Evolutionary conservation across 2,888 invertebrate species (phyloP).

Genomic region (Gisinianus flammeolus): DNA sequence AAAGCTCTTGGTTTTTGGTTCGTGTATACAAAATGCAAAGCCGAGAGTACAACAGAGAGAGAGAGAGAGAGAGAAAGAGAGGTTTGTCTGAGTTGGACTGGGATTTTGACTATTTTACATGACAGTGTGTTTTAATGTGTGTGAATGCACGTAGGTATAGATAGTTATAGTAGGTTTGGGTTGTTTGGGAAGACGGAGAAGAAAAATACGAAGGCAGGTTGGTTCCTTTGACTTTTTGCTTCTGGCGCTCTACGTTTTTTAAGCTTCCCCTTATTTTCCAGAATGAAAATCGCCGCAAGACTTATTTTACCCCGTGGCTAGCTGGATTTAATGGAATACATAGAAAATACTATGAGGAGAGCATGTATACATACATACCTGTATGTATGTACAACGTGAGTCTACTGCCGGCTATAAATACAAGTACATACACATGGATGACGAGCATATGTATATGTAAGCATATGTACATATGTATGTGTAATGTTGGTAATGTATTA

Average conservation of each 20-base stretch:
- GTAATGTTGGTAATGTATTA: too few species aligned
- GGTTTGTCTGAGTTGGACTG: not conserved
- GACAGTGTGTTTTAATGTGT: conserved; percentile 11
- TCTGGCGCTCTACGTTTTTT: not conserved
- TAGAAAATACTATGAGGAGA: not conserved
- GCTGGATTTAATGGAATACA: conserved; percentile 30
- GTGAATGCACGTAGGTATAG: not conserved
- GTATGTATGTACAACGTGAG: not conserved
- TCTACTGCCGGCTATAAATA: not conserved
- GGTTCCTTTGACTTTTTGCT: not conserved
- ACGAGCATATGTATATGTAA: not conserved
- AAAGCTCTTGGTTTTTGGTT: not conserved
- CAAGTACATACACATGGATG: not conserved
- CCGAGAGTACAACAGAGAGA: too few species aligned
- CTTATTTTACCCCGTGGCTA: conserved; percentile 39
- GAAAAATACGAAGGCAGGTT: not conserved
- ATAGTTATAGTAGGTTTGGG: not conserved
- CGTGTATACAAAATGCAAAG: not conserved
- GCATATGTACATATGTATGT: not conserved
- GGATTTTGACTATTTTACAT: not conserved
- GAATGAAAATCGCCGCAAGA: conserved; percentile 41
- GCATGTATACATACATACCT: not conserved
- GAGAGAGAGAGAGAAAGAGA: not conserved
- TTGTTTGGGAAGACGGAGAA: not conserved
- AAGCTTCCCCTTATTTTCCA: conserved; percentile 26